Conservation (phyloP, 2,888 invertebrate species). For the Erebia ligea region DNA sequence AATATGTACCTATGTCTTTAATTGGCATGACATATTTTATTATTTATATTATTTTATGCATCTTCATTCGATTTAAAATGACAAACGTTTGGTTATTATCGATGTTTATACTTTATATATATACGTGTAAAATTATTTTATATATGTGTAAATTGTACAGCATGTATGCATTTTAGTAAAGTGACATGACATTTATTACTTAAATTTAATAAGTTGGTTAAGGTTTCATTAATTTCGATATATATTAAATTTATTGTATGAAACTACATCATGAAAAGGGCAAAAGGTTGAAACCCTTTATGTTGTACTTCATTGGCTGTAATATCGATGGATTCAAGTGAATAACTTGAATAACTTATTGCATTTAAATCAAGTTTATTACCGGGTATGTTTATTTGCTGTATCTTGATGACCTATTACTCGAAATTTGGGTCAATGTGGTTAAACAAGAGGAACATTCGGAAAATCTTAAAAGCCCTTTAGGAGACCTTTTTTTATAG, state of each 20-base stretch:
- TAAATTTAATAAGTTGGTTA: constrained; percentile 9
- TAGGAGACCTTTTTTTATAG: no score
- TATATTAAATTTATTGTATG: not conserved
- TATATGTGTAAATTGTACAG: no score
- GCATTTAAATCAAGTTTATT: constrained; percentile 1
- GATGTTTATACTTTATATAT: no score
- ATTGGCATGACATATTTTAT: no score
- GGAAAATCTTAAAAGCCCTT: no score
- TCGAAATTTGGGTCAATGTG: not conserved
- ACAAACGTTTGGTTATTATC: no score
- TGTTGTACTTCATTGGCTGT: not conserved
- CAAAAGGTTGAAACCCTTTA: constrained; percentile 6
- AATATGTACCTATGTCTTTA: not conserved
- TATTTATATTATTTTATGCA: no score
- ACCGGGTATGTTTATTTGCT: not conserved
- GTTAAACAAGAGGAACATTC: not conserved
- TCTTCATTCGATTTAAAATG: no score
- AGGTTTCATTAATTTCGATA: constrained; percentile 15
- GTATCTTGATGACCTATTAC: not conserved
- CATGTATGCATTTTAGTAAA: not conserved
- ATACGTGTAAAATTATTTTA: no score
- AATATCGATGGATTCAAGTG: not conserved
- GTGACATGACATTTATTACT: constrained; percentile 9
- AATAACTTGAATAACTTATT: no score
- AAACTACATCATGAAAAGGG: not conserved